phyloP scores from a whole-genome alignment of 2,888 invertebrate species.

The Lycocerus yunnanus region DNA sequence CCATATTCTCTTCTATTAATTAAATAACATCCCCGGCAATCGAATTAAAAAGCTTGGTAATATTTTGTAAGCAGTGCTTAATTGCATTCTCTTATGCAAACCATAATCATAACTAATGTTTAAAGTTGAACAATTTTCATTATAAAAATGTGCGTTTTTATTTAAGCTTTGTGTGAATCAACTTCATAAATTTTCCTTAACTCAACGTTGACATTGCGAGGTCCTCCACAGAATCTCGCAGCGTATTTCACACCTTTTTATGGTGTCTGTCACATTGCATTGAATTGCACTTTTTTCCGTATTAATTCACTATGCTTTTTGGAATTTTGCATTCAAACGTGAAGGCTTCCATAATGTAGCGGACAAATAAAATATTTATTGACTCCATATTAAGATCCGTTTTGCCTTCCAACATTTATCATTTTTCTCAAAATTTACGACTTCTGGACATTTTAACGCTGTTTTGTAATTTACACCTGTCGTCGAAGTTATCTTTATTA shows the following conservation, averaged over 20 bases:
- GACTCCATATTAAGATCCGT: background rate
- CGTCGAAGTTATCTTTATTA: conserved; percentile 29
- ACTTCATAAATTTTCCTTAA: conserved; percentile 44
- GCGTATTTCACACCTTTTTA: conserved; percentile 32
- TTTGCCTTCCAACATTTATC: background rate
- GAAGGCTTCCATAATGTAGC: background rate
- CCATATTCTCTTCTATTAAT: background rate
- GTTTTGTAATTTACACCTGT: conserved; percentile 20
- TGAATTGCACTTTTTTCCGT: conserved; percentile 28
- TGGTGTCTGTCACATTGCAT: conserved; percentile 29
- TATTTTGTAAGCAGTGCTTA: background rate
- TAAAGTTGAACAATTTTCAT: conserved; percentile 6
- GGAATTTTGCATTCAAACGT: background rate
- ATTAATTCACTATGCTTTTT: conserved; percentile 17
- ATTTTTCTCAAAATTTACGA: conserved; percentile 5
- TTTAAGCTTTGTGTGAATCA: conserved; percentile 38
- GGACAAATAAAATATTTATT: too few relatives aligned
- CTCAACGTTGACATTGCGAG: conserved; percentile 32
- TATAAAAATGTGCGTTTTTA: conserved; percentile 36
- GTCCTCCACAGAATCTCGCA: conserved; percentile 26
- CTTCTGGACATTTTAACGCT: conserved; percentile 1
- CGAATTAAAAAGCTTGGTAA: background rate
- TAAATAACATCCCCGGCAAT: background rate
- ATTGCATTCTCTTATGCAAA: background rate
- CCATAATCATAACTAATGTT: background rate